Evolutionary conservation across 2,797 vertebrate species (phyloP).

Genomic region (Antrozous pallidus): DNA sequence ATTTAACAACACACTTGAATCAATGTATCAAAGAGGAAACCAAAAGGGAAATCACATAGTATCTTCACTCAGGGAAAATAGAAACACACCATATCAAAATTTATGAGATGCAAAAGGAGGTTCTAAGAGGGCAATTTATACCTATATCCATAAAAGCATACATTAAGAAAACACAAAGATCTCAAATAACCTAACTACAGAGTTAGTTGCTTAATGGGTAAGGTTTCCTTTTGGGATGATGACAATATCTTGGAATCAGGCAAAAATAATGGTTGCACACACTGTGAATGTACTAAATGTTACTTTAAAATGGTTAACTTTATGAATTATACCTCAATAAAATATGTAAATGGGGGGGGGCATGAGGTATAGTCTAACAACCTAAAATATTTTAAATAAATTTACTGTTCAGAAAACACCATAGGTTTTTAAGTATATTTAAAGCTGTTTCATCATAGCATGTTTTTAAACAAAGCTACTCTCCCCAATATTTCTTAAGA

Average conservation of each 20-base stretch:
- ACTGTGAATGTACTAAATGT: not conserved
- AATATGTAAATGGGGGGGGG: not conserved
- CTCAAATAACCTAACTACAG: not conserved
- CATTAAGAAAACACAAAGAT: not conserved
- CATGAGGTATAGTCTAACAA: not conserved
- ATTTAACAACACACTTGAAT: not conserved
- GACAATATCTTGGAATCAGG: not conserved
- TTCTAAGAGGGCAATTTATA: not conserved
- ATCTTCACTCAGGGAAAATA: not conserved
- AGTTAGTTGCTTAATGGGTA: not conserved
- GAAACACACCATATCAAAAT: not conserved
- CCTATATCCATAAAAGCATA: not conserved
- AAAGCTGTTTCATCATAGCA: not conserved
- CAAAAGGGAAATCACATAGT: not conserved
- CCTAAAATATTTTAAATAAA: constrained; percentile 32
- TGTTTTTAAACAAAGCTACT: constrained; percentile 14
- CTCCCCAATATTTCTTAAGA: constrained; percentile 38
- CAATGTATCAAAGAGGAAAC: not conserved
- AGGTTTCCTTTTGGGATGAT: not conserved
- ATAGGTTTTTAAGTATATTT: constrained; percentile 12
- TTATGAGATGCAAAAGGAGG: not conserved
- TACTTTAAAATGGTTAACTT: not conserved
- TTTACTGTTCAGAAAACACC: constrained; percentile 11
- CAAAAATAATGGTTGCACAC: not conserved
- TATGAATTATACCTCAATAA: not conserved